Evolutionary conservation across 2,797 vertebrate species (phyloP), one percentile per base, ranked within the genome.

Genomic region (Crenichthys baileyi): DNA sequence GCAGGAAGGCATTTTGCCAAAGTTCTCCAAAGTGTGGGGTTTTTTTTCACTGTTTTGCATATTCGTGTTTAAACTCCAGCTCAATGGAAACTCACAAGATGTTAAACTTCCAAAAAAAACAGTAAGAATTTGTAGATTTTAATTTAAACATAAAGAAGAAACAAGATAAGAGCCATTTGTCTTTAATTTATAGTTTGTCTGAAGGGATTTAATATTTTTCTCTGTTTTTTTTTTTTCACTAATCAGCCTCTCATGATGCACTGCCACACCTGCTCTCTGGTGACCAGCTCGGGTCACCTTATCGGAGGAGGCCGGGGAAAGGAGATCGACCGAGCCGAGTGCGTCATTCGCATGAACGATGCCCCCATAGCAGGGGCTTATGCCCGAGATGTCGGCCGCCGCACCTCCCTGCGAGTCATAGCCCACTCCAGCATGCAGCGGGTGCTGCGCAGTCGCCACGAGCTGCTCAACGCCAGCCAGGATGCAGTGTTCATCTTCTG

Each of bases 301-400:
- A 95, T 97, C 46, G 96, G 94, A 18, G 96, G 98, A 56, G 89
- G 91, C 0, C 96, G 95, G 24, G 98, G 98, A 0, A 79, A 93
- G 39, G 96, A 96, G 73, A 99, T 99, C 3, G 98, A 99, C 93
- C 91, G 80, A 84, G 96, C 97, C 0, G 97, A 99, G 81, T 99
- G 98, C 0, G 97, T 99, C 80, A 98, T 99, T 85, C 97, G 98
- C 46, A 99, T 99, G 98, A 99, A 99, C 3, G 98, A 99, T 0
- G 98, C 98, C 0, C 98, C 98, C 22, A 97, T 96, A 0, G 85
- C 91, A 56, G 94, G 95, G 0, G 96, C 96, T 7, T 98, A 96
- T 0, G 95, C 93, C 1, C 86, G 5, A 0, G 98, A 99, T 5
- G 98, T 98, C 1, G 98, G 98, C 65, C 97, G 93, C 39, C 97